These are phyloP conservation scores for Ceyx melanurus DNA, from an alignment of 2,113 vertebrate genomes.

Conservation along the genomic window DNA sequence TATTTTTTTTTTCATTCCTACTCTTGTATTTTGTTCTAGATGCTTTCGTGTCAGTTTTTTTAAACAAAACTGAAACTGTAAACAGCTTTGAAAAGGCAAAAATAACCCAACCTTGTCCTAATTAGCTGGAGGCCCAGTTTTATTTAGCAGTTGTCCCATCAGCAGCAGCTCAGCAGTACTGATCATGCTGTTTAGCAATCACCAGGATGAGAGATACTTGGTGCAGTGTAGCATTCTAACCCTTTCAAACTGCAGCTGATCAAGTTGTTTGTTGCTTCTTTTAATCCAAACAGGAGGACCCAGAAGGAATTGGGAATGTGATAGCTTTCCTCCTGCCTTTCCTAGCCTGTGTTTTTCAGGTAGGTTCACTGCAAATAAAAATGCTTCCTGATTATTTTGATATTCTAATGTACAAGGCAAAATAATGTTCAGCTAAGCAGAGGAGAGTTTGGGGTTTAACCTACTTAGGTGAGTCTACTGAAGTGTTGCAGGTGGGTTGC, in stretches of 20 bases:
- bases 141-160: not conserved
- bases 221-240: not conserved
- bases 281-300: slow-evolving; percentile 81
- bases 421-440: not conserved
- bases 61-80: not conserved
- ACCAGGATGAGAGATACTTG: not conserved
- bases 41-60: not conserved
- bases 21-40: not conserved
- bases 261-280: not conserved
- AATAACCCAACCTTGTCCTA: not conserved
- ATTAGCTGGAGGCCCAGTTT: not conserved
- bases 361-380: slow-evolving; percentile 53
- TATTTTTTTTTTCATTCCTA: too few species aligned
- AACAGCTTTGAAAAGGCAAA: not conserved
- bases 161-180: not conserved
- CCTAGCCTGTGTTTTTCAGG: slow-evolving; percentile 87
- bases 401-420: not conserved
- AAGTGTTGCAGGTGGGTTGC: not conserved
- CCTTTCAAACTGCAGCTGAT: not conserved
- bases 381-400: not conserved
- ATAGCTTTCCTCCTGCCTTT: slow-evolving; percentile 90
- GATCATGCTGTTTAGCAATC: not conserved
- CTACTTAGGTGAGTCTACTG: not conserved
- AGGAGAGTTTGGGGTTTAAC: not conserved
- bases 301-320: slow-evolving; percentile 86